These are phyloP conservation scores for Hyppa rectilinea DNA, from an alignment of 2,888 invertebrate species.

Conservation along the genomic window DNA sequence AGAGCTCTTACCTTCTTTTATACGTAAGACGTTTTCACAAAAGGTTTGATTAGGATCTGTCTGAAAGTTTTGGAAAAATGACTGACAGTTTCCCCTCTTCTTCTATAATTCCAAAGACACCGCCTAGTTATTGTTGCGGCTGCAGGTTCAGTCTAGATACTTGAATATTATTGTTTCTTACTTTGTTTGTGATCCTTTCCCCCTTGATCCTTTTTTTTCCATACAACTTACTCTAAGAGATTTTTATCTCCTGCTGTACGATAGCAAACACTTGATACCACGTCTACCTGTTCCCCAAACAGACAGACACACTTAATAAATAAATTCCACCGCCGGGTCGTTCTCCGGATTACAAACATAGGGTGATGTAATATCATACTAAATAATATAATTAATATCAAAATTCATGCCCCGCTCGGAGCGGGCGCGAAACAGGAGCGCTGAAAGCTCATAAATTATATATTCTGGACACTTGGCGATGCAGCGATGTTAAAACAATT, in stretches of 20 bases:
- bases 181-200: not conserved
- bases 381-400: slow-evolving; percentile 55
- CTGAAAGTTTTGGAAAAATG: no score
- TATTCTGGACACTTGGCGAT: slow-evolving; percentile 62
- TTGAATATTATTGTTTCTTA: not conserved
- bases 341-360: slow-evolving; percentile 17
- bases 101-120: not conserved
- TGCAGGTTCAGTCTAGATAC: not conserved
- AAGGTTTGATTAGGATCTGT: not conserved
- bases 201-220: slow-evolving; percentile 8
- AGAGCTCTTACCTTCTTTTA: not conserved
- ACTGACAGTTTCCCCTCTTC: not conserved
- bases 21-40: not conserved
- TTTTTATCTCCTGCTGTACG: slow-evolving; percentile 13
- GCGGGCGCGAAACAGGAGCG: slow-evolving; percentile 33
- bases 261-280: slow-evolving; percentile 8
- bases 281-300: slow-evolving; percentile 8
- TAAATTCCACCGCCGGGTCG: slow-evolving; percentile 23
- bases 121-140: not conserved
- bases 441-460: slow-evolving; percentile 64
- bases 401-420: slow-evolving; percentile 44
- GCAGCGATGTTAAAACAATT: slow-evolving; percentile 63
- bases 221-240: slow-evolving; percentile 8
- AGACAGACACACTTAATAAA: slow-evolving; percentile 39
- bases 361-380: slow-evolving; percentile 22